Percentiles rank a stretch among this genome's conserved stretches.
These are phyloP conservation scores for Cataglyphis hispanica DNA, from an alignment of 1,140 invertebrate species.

Conservation along the genomic window DNA sequence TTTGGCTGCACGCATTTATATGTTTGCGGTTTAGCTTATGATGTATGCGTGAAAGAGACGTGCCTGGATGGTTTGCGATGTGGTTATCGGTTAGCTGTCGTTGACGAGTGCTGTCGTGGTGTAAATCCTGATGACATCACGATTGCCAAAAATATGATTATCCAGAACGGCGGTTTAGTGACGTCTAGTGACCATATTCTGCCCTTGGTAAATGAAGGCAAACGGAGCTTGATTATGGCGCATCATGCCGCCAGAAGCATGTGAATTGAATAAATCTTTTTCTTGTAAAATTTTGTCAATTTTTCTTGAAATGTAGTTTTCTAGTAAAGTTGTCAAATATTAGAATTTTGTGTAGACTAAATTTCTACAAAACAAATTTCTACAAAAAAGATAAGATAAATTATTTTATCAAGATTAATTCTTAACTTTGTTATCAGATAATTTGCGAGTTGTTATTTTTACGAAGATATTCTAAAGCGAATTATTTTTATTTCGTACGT, in stretches of 20 bases:
- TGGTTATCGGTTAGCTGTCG: conserved; percentile 90
- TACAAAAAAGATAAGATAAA: neutral
- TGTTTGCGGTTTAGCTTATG: conserved; percentile 93
- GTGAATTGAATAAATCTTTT: neutral
- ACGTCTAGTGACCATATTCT: conserved; percentile 87
- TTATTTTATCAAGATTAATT: neutral
- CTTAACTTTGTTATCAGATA: too few relatives aligned
- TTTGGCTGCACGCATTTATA: conserved; percentile 91
- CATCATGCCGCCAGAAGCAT: conserved; percentile 67
- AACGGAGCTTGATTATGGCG: conserved; percentile 88
- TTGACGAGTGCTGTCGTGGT: conserved; percentile 91
- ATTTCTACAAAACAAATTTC: too few relatives aligned
- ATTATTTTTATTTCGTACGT: too few relatives aligned
- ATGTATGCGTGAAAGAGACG: conserved; percentile 92
- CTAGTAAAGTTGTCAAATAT: neutral
- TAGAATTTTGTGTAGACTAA: neutral
- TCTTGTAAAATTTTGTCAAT: neutral
- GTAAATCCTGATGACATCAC: conserved; percentile 87
- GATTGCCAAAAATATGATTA: conserved; percentile 86
- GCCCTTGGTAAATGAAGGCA: conserved; percentile 87
- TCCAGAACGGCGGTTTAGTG: conserved; percentile 87
- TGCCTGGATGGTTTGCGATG: conserved; percentile 88
- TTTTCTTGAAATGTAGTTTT: neutral
- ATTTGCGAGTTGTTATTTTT: too few relatives aligned
- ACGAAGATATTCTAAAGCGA: too few relatives aligned